These are phyloP conservation scores for Schizaphis graminum DNA, from an alignment of 2,888 invertebrate genomes.

Conservation along the genomic window DNA sequence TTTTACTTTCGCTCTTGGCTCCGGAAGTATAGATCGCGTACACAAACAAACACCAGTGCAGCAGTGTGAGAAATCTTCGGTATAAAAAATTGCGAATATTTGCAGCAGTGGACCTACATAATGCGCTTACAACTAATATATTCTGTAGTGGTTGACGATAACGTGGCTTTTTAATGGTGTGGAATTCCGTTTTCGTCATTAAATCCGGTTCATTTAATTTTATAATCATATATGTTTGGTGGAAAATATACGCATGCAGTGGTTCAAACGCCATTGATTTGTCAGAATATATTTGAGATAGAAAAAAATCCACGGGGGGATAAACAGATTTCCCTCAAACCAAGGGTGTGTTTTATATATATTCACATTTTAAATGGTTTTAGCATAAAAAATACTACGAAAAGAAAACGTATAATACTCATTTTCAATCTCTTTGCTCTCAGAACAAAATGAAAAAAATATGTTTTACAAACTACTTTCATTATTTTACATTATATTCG, in stretches of 20 bases:
- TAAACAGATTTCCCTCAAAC: neutral
- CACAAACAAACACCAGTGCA: neutral
- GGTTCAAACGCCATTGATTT: neutral
- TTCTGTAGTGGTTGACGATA: neutral
- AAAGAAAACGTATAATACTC: neutral
- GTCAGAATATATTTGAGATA: neutral
- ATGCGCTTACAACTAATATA: neutral
- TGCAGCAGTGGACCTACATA: neutral
- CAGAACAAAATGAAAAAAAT: neutral
- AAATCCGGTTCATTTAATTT: neutral
- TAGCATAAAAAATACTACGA: neutral
- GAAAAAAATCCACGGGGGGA: neutral
- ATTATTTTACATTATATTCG: neutral
- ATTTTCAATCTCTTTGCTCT: neutral
- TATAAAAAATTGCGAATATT: neutral
- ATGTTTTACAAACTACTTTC: neutral
- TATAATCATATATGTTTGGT: neutral
- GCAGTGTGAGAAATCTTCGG: neutral
- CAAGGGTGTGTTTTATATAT: neutral
- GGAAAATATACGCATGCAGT: neutral
- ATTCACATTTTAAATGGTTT: neutral
- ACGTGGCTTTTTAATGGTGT: neutral
- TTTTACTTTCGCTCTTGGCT: conserved; percentile 42
- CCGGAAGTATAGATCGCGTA: conserved; percentile 42
- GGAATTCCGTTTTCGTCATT: neutral